phyloP scores from a whole-genome alignment of 2,113 vertebrate species.

The Corythornis vintsioides region DNA sequence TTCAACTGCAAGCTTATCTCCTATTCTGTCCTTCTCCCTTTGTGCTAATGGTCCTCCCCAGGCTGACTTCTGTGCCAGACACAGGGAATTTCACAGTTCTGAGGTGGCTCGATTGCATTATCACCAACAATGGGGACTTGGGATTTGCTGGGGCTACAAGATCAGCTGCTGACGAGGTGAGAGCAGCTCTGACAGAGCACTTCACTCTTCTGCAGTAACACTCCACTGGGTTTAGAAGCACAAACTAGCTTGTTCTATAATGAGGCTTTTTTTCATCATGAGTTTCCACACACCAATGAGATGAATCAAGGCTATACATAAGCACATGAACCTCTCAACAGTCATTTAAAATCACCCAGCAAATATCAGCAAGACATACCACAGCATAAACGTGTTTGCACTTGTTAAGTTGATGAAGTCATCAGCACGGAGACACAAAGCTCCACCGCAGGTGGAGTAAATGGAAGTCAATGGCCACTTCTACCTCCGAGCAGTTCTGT shows the following conservation, averaged over 20 bases:
- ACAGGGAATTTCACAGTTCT: not conserved
- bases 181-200: not conserved
- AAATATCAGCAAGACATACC: accelerated
- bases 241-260: not conserved
- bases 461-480: not conserved
- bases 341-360: not conserved
- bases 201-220: not conserved
- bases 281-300: not conserved
- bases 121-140: not conserved
- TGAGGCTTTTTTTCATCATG: accelerated
- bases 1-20: not conserved
- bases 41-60: not conserved
- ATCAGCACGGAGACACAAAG: not conserved
- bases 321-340: accelerated
- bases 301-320: not conserved
- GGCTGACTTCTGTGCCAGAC: constrained; percentile 27
- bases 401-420: not conserved
- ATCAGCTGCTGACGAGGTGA: constrained; percentile 28
- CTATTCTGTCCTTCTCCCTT: not conserved
- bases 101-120: constrained; percentile 18
- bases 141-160: not conserved
- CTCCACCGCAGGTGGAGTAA: not conserved
- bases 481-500: accelerated
- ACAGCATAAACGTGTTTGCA: accelerated
- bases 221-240: accelerated